Conservation (phyloP, 2,113 vertebrate species). For the Hydropotes inermis region DNA sequence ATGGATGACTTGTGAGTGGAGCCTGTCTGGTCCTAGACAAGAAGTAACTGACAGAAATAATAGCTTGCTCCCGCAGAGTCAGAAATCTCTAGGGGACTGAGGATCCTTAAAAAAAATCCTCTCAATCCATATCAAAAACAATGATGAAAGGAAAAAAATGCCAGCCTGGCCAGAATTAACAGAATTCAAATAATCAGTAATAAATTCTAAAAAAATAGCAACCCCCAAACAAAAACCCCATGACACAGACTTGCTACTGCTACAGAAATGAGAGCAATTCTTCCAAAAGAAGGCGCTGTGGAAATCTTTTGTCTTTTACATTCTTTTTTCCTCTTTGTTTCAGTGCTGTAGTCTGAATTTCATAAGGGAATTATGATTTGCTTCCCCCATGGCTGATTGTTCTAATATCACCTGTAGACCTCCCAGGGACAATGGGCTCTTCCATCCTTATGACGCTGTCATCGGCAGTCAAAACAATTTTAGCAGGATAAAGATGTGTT, state of each 20-base stretch:
- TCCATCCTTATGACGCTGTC: conserved; percentile 4
- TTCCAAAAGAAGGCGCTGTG: not conserved
- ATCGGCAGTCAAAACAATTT: conserved; percentile 59
- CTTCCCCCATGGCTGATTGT: not conserved
- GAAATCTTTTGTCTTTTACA: not conserved
- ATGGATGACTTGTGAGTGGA: not conserved
- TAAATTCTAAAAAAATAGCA: not conserved
- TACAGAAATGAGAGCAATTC: not conserved
- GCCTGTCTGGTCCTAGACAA: not conserved
- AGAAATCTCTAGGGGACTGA: not conserved
- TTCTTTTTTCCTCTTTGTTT: conserved; percentile 47
- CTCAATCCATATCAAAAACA: not conserved
- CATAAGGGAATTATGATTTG: not conserved
- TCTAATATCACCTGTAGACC: conserved; percentile 50
- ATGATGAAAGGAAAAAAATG: not conserved
- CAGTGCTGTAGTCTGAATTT: not conserved
- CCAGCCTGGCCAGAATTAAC: conserved; percentile 5
- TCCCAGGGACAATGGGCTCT: conserved; percentile 32
- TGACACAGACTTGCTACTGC: not conserved
- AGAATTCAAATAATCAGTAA: conserved; percentile 40
- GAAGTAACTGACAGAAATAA: conserved; percentile 45
- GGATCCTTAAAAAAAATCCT: not conserved
- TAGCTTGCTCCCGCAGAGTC: not conserved
- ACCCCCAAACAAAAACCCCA: not conserved
- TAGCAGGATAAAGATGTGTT: conserved; percentile 55